Conservation (phyloP, 2,888 invertebrate species). For the Clusia tigrina region DNA sequence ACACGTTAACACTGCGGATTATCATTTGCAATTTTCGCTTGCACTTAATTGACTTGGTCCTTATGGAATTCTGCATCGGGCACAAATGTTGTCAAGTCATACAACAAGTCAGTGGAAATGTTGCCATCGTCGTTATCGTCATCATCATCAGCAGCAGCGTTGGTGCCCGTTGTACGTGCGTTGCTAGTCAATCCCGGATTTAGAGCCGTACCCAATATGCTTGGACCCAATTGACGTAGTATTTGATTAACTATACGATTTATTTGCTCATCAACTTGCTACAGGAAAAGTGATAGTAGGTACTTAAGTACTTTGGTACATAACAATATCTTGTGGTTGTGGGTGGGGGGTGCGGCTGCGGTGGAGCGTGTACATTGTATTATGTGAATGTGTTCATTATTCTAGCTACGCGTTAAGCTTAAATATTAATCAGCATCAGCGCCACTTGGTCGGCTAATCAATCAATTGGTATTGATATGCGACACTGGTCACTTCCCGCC, state of each 20-base stretch:
- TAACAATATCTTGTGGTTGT: no score
- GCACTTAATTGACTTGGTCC: neutral
- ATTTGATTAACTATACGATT: conserved; percentile 55
- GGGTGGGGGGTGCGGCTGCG: no score
- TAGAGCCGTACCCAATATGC: conserved; percentile 51
- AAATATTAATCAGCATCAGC: no score
- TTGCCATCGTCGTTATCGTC: conserved; percentile 23
- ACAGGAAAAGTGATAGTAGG: conserved; percentile 14
- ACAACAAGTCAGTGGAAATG: conserved; percentile 38
- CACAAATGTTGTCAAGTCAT: conserved; percentile 46
- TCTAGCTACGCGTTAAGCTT: no score
- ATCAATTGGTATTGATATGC: no score
- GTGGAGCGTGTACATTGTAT: no score
- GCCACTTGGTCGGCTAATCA: no score
- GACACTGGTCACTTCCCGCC: no score
- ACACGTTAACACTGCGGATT: no score
- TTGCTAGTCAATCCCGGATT: conserved; percentile 46
- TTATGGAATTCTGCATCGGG: conserved; percentile 49
- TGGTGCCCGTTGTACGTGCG: conserved; percentile 22
- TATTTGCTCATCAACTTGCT: conserved; percentile 58
- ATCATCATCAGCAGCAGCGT: conserved; percentile 12
- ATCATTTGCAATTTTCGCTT: no score
- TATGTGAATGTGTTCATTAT: no score
- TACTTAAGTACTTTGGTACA: no score
- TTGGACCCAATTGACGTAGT: conserved; percentile 50